Evolutionary conservation across 1,140 invertebrate species (phyloP), one percentile per base, ranked within the genome.

Genomic region (Trichonephila clavata): DNA sequence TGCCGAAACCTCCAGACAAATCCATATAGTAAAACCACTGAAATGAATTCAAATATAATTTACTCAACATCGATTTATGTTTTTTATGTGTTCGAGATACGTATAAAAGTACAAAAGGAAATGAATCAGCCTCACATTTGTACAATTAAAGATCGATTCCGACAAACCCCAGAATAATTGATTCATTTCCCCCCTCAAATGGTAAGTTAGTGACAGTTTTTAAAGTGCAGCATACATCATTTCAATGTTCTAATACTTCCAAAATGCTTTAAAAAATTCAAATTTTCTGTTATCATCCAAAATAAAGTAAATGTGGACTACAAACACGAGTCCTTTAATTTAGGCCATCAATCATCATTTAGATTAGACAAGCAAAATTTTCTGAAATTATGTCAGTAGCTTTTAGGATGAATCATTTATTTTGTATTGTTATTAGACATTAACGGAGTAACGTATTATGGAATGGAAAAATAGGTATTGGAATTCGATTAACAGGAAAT

Each of bases 271-370:
- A 71, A 39, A 77, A 39, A 77, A 77, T 18, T 77, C 71, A 39
- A 18, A 10, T 77, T 77, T 77, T 77, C 32, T 13, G 32, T 77
- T 77, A 39, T 20, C 14, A 18, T 39, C 71, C 13, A 20, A 77
- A 77, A 39, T 13, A 18, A 77, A 77, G 27, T 39, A 77, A 27
- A 20, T 77, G 27, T 32, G 71, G 32, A 77, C 71, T 77, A n/a
- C 57, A 83, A 83, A 83, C 57, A 83, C 81, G 39, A 83, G 81
- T 83, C 2, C 81, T 57, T 43, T n/a, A 83, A 83, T 83, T 83
- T 27, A 57, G 39, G n/a, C 1, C 39, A 83, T 83, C 81, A 50
- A 83, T 83, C 81, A 83, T 83, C 81, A 57, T 57, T 83, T n/a
- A 16, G 39, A 24, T 59, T 59, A 43, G 81, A 83, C 43, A 57